Base-by-base conservation (phyloP, 2,113 vertebrate genomes). In the Indri indri region DNA sequence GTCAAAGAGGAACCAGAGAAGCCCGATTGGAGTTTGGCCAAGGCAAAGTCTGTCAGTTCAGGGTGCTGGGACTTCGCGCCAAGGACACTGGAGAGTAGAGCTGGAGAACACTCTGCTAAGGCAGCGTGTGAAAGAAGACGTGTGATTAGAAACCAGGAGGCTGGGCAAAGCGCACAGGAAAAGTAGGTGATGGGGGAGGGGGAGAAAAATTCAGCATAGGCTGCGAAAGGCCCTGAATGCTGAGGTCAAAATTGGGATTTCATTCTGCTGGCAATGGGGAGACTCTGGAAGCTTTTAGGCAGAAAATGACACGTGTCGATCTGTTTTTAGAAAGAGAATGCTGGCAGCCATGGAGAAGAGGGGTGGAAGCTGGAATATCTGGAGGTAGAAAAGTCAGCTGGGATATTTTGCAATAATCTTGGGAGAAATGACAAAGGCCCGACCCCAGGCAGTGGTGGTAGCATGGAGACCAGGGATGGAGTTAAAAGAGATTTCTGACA, bases 221-320 rank as follows among this genome's bases (percentile, higher is more conserved):
- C 59, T 61, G 59, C 3, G 23, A 61, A 61, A 25, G 59, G 22
- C 59, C 59, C 8, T 25, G 23, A 61, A 70, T 23, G 68, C 68
- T 70, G 68, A 50, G 65, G 66, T 79, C 85, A 81, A 88, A 80
- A 20, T 34, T 6, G 42, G 88, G 71, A 14, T 61, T 84, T 88
- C 27, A 47, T 88, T 63, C 71, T 54, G 2, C 42, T 50, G 86
- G 63, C 80, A 83, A 1, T 54, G 40, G 27, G 57, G 66, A 95
- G 65, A 27, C 23, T 57, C 42, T 84, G 82, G 70, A 84, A 96
- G 57, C 32, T 88, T 80, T 84, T 45, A 63, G 87, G 20, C 57
- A 95, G 93, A 91, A 95, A 80, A 93, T 30, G 90, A 10, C 77
- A 57, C 40, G 8, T 96, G 88, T 95, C 34, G 0, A 57, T 81